Evolutionary conservation across 2,113 vertebrate species (phyloP).

Genomic region (Scytalopus superciliaris): DNA sequence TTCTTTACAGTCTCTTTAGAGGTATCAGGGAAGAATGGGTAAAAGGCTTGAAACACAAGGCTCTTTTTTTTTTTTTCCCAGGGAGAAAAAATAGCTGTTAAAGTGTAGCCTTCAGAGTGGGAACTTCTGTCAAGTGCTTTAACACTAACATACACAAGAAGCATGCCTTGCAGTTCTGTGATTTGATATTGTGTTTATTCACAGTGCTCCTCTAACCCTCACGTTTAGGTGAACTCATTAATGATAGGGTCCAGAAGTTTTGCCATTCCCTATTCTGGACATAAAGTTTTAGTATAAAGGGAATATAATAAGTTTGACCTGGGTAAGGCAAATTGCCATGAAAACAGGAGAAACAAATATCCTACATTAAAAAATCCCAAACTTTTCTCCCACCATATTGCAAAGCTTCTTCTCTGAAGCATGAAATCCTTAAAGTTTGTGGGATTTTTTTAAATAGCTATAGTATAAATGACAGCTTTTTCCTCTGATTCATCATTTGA

Average conservation of each 20-base stretch:
- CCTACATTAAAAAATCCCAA: neutral
- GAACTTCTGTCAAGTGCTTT: neutral
- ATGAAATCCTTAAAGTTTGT: neutral
- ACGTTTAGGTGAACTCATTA: neutral
- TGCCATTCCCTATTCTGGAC: neutral
- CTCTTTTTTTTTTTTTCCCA: neutral
- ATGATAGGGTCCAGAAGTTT: neutral
- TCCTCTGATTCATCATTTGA: neutral
- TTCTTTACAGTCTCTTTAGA: neutral
- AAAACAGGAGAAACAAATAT: neutral
- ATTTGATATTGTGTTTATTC: neutral
- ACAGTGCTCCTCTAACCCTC: neutral
- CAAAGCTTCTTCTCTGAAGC: neutral
- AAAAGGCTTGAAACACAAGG: neutral
- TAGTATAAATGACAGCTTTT: neutral
- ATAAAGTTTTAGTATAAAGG: neutral
- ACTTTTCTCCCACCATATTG: neutral
- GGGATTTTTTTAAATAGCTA: neutral
- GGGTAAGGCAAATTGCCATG: neutral
- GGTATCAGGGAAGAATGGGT: neutral
- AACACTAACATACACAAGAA: neutral
- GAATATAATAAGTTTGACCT: neutral
- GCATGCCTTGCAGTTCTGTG: neutral
- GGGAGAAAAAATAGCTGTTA: neutral
- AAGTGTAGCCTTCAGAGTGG: neutral